Evolutionary conservation across 2,113 vertebrate species (phyloP).

Genomic region (Ovibos moschatus): DNA sequence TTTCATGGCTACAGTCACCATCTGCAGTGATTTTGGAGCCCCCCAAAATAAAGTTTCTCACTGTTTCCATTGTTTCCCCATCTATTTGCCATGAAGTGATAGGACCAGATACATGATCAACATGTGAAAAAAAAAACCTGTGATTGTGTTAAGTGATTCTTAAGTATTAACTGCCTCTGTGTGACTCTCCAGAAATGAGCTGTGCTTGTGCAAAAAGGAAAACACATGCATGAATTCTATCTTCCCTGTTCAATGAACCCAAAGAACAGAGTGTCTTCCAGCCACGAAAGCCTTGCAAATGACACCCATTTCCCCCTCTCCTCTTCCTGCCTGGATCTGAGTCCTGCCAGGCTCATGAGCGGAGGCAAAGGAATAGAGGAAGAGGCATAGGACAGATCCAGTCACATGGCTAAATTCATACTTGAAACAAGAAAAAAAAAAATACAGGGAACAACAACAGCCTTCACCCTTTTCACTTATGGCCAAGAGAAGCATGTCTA

Average conservation of each 20-base stretch:
- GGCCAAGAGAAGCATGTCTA: background rate
- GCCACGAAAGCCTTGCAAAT: background rate
- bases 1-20: background rate
- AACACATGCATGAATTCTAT: background rate
- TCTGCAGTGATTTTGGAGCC: background rate
- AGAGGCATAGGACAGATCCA: background rate
- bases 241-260: background rate
- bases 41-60: background rate
- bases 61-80: background rate
- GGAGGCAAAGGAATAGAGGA: background rate
- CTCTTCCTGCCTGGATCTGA: background rate
- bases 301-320: background rate
- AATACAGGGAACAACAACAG: background rate
- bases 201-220: background rate
- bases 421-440: background rate
- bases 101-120: background rate
- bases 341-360: fast-evolving
- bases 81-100: background rate
- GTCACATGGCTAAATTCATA: background rate
- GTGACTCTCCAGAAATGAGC: background rate
- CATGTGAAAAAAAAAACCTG: background rate
- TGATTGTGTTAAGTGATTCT: background rate
- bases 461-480: background rate
- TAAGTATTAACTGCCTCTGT: background rate
- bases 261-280: background rate